Base-by-base conservation (phyloP, 2,797 vertebrate genomes). In the Liasis olivaceus region DNA sequence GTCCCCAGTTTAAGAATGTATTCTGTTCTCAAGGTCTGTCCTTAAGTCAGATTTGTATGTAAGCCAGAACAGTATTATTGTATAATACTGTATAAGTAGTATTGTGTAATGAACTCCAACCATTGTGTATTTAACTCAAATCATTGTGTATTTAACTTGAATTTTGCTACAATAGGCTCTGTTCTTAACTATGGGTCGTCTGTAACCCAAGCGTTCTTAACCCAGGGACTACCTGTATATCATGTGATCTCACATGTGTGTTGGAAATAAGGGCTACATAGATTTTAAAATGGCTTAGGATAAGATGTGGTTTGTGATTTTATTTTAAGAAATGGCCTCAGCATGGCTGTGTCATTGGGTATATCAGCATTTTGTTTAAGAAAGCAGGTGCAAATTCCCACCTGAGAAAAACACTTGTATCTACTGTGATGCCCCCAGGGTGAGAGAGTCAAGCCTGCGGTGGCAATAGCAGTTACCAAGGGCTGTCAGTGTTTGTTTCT, bases 381-480 rank as follows among this genome's bases (percentile, higher is more conserved):
- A 93, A 31, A 95, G 93, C 95, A 95, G 72, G 89, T 97, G 96
- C 95, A 94, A 95, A 95, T 95, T 59, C 90, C 90, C 63, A 0
- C 1, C 72, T 91, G 92, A 81, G 93, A 87, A 94, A 90, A 95
- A 92, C 81, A 56, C 94, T 90, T 88, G 58, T 5, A 1, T 92
- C 8, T 28, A 0, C 47, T 89, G 6, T 24, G 89, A 56, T 92
- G 47, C 87, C 90, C 91, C 93, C 86, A 28, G 88, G 77, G 47
- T 54, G 58, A 94, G 58, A 86, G 90, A 93, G 94, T 63, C 88
- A 85, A 95, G 92, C n/a, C 81, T 92, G n/a, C 13, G 15, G 36
- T 14, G 59, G 42, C 62, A 42, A 88, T 72, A 92, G 66, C 88
- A 59, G 2, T 8, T 14, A 69, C 66, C 87, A 89, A 94, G 89